These are phyloP conservation scores for Salarias fasciatus DNA, from an alignment of 2,797 vertebrate species.

Conservation along the genomic window DNA sequence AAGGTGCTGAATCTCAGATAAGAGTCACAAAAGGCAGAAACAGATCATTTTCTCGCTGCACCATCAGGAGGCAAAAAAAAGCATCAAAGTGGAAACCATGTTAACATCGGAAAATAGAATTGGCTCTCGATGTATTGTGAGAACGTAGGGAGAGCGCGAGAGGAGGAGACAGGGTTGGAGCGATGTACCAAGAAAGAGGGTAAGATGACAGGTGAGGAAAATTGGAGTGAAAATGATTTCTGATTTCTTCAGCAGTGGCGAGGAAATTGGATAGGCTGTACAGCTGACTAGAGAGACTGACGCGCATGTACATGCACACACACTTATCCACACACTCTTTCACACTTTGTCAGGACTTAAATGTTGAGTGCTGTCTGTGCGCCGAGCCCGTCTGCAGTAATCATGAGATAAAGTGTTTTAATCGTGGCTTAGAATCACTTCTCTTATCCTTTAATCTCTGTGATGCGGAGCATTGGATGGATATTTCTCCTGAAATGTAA, in stretches of 20 bases:
- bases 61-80: conserved; percentile 20
- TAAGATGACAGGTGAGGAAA: conserved; percentile 50
- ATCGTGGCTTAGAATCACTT: conserved; percentile 49
- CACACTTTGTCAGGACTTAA: conserved; percentile 33
- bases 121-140: conserved; percentile 16
- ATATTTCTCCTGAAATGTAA: conserved; percentile 22
- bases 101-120: conserved; percentile 54
- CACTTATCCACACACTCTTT: conserved; percentile 11
- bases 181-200: conserved; percentile 1
- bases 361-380: conserved; percentile 21
- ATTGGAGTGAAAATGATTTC: conserved; percentile 53
- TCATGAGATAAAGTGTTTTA: conserved; percentile 61
- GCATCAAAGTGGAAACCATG: conserved; percentile 24
- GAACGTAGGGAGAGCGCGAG: background rate
- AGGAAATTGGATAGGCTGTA: conserved; percentile 40
- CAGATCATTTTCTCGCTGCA: conserved; percentile 47
- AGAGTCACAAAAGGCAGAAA: conserved; percentile 28
- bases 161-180: background rate
- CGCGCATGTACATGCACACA: conserved; percentile 3
- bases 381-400: conserved; percentile 39
- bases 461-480: conserved; percentile 38
- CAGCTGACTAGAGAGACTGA: conserved; percentile 5
- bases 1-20: conserved; percentile 11
- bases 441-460: conserved; percentile 60
- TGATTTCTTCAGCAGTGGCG: conserved; percentile 43